A percentile compares a stretch with the other conserved stretches of the same genome.
These are phyloP conservation scores for Urocitellus parryii DNA, from an alignment of 2,113 vertebrate genomes.

Conservation along the genomic window DNA sequence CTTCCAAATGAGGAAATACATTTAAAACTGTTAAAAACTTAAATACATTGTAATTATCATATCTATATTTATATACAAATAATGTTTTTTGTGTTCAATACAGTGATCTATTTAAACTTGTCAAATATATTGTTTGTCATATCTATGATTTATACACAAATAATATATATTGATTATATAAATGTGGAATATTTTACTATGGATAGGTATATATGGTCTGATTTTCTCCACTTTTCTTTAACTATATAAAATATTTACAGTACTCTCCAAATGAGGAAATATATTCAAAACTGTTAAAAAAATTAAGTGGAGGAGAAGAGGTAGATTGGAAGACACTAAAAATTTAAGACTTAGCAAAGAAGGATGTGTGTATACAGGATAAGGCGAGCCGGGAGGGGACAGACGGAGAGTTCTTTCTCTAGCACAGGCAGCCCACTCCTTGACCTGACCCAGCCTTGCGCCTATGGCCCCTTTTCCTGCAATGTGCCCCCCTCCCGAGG, in stretches of 20 bases:
- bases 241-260: not conserved
- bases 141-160: not conserved
- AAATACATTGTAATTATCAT: not conserved
- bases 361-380: not conserved
- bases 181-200: no score
- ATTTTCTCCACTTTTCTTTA: not conserved
- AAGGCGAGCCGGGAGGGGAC: not conserved
- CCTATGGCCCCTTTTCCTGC: not conserved
- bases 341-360: not conserved
- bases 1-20: conserved; percentile 1
- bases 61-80: not conserved
- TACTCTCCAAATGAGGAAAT: not conserved
- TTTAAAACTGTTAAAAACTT: not conserved
- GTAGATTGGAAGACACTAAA: not conserved
- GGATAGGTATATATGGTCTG: not conserved
- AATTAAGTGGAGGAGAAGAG: not conserved
- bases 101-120: no score
- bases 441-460: not conserved
- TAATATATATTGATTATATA: no score
- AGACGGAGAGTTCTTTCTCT: not conserved
- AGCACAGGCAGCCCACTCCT: accelerated
- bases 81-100: no score
- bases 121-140: not conserved
- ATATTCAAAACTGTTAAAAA: not conserved
- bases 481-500: not conserved